These are phyloP conservation scores for Spea multiplicata DNA, from an alignment of 2,113 vertebrate species.

Conservation along the genomic window DNA sequence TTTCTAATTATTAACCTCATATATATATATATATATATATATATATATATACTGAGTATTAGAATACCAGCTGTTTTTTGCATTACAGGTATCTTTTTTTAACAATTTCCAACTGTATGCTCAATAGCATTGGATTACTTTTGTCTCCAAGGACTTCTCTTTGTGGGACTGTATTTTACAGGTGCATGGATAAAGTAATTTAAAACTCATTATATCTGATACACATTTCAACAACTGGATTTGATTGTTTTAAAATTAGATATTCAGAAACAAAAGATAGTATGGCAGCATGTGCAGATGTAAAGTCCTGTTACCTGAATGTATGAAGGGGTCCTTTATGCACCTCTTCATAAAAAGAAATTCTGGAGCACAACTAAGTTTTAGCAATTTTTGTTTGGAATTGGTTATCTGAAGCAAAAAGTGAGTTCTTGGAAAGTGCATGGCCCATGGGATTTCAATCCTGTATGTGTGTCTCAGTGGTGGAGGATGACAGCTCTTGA, in stretches of 20 bases:
- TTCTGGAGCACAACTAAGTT: not conserved
- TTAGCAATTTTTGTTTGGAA: too few relatives aligned
- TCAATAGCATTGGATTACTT: slow-evolving; percentile 11
- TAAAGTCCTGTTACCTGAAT: slow-evolving; percentile 9
- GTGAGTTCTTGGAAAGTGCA: too few relatives aligned
- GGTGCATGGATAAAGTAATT: slow-evolving; percentile 39
- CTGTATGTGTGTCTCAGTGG: too few relatives aligned
- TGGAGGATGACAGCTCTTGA: too few relatives aligned
- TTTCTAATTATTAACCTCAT: slow-evolving; percentile 26
- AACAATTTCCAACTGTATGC: slow-evolving; percentile 34
- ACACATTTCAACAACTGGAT: slow-evolving; percentile 42
- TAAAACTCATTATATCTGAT: slow-evolving; percentile 39
- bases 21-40: slow-evolving; percentile 26
- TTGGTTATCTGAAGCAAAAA: too few relatives aligned
- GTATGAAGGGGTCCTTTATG: slow-evolving; percentile 8
- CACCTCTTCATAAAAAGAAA: slow-evolving; percentile 3
- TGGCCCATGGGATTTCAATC: too few relatives aligned
- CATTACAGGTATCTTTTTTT: slow-evolving; percentile 30
- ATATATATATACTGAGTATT: slow-evolving; percentile 26
- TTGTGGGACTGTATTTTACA: slow-evolving; percentile 29
- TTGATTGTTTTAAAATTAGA: slow-evolving; percentile 35
- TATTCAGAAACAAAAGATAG: slow-evolving; percentile 26
- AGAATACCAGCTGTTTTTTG: slow-evolving; percentile 32
- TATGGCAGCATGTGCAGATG: slow-evolving; percentile 26
- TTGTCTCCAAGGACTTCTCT: slow-evolving; percentile 26